phyloP scores from a whole-genome alignment of 2,113 vertebrate genomes.

The Recurvirostra avosetta region DNA sequence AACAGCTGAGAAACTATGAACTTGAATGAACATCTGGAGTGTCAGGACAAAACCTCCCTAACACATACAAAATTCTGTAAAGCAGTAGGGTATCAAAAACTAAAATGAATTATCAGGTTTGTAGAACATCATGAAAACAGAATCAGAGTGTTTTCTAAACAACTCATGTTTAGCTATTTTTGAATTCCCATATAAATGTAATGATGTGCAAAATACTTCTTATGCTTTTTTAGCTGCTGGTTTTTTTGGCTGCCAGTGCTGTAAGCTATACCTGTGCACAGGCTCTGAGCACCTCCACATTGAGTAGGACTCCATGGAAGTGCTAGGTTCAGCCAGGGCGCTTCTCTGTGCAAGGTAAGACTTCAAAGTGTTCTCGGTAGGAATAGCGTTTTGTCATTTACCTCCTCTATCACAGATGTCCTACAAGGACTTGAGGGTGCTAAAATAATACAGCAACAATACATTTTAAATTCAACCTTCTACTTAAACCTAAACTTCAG shows the following conservation, averaged over 20 bases:
- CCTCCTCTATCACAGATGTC: not conserved
- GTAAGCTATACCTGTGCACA: not conserved
- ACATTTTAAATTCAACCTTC: not conserved
- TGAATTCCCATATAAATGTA: not conserved
- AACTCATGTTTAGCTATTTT: not conserved
- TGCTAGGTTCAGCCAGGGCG: not conserved
- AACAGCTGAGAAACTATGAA: not conserved
- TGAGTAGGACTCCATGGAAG: not conserved
- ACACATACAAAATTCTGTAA: not conserved
- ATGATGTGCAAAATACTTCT: not conserved
- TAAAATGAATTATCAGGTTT: not conserved
- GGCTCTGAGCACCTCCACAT: not conserved
- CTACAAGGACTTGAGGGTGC: not conserved
- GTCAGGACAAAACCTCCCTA: not conserved
- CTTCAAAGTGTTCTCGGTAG: not conserved
- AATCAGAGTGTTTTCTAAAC: not conserved
- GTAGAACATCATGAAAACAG: not conserved
- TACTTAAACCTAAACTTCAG: not conserved
- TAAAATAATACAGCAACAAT: not conserved
- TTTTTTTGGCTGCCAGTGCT: not conserved
- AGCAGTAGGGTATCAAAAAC: not conserved
- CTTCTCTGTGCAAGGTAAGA: not conserved
- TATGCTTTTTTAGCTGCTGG: not conserved
- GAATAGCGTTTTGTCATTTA: not conserved
- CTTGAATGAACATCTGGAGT: not conserved